Evolutionary conservation across 2,888 invertebrate genomes (phyloP).

Genomic region (Papilio elwesi): DNA sequence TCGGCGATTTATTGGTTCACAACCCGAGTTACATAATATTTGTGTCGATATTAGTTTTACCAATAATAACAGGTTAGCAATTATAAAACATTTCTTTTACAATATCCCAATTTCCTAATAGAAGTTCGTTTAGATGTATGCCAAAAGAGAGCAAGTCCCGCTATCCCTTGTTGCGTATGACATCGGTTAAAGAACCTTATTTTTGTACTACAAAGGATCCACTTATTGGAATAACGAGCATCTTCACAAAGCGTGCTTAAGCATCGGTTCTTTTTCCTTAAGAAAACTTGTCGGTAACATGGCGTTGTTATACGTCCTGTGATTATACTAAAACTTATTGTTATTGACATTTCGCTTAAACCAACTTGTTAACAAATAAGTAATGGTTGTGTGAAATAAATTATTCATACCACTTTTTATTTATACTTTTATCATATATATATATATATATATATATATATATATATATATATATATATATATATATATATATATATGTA

Average conservation of each 20-base stretch:
- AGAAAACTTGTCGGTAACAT: slow-evolving; percentile 12
- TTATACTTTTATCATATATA: too few relatives aligned
- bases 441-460: too few relatives aligned
- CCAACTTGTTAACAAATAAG: background rate
- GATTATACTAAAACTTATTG: background rate
- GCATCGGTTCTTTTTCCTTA: slow-evolving; percentile 60
- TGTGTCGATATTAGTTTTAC: too few relatives aligned
- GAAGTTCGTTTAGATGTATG: slow-evolving; percentile 7
- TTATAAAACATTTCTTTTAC: background rate
- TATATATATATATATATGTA: too few relatives aligned
- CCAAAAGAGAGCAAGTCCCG: slow-evolving; percentile 23
- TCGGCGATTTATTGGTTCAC: too few relatives aligned
- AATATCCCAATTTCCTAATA: background rate
- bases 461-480: too few relatives aligned
- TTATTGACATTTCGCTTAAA: background rate
- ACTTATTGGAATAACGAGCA: slow-evolving; percentile 36
- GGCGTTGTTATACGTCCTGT: background rate
- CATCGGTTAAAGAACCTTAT: slow-evolving; percentile 32
- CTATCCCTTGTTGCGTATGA: slow-evolving; percentile 26
- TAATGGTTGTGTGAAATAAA: background rate
- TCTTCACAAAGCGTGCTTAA: slow-evolving; percentile 33
- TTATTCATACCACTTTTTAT: background rate
- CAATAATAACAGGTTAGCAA: background rate
- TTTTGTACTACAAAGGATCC: slow-evolving; percentile 33
- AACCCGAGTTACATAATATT: too few relatives aligned